Conservation (phyloP, 2,113 vertebrate genomes). For the Oriolus oriolus region DNA sequence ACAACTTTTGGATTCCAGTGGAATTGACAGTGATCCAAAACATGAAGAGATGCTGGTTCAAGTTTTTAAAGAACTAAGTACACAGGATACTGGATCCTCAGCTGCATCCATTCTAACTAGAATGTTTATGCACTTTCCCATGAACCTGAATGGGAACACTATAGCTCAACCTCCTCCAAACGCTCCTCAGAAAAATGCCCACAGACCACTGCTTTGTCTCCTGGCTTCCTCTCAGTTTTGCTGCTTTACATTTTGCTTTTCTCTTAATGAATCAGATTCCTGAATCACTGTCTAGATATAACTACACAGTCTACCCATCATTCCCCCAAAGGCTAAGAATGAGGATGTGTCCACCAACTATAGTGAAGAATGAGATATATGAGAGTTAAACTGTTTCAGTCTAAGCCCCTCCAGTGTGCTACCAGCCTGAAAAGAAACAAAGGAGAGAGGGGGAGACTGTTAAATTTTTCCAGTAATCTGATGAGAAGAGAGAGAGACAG, state of each 20-base stretch:
- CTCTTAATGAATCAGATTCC: not conserved
- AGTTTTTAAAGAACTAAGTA: not conserved
- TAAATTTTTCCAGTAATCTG: conserved; percentile 70
- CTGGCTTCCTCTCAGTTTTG: not conserved
- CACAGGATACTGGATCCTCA: not conserved
- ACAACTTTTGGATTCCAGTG: not conserved
- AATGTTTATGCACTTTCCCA: not conserved
- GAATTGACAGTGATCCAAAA: not conserved
- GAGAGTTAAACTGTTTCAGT: conserved; percentile 63
- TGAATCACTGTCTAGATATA: not conserved
- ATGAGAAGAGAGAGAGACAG: conserved; percentile 62
- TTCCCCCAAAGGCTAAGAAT: conserved; percentile 28
- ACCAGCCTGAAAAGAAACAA: conserved; percentile 53
- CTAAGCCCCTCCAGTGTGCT: conserved; percentile 64
- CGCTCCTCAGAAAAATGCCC: not conserved
- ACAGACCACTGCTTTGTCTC: not conserved
- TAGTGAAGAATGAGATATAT: conserved; percentile 12
- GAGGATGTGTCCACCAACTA: conserved; percentile 40
- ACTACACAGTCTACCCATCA: not conserved
- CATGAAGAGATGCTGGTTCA: not conserved
- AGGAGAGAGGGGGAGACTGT: conserved; percentile 21
- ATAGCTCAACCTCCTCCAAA: not conserved
- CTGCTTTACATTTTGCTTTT: conserved; percentile 28
- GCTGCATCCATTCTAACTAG: not conserved
- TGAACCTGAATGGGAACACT: not conserved